Conservation (phyloP, 1,140 invertebrate genomes). For the Drosophila pandora region DNA sequence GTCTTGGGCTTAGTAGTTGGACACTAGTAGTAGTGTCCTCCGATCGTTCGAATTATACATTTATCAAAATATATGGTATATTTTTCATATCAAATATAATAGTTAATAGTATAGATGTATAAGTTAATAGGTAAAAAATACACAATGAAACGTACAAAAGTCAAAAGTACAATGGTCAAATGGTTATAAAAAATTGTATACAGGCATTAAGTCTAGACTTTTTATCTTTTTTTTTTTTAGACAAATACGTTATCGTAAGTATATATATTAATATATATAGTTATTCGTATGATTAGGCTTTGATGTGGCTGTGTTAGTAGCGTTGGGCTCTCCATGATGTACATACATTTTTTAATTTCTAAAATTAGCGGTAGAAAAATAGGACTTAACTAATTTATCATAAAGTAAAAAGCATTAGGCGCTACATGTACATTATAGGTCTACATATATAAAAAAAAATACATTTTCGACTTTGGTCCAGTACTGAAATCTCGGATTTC, state of each 20-base stretch:
- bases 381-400: constrained; percentile 44
- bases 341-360: constrained; percentile 31
- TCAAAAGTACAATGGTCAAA: constrained; percentile 60
- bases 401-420: constrained; percentile 65
- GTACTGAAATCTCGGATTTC: constrained; percentile 80
- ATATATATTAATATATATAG: constrained; percentile 16
- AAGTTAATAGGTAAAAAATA: constrained; percentile 55
- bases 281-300: constrained; percentile 32
- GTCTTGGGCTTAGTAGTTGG: constrained; percentile 28
- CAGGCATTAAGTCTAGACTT: constrained; percentile 7
- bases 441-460: constrained; percentile 68
- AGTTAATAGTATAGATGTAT: constrained; percentile 11
- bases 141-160: constrained; percentile 44
- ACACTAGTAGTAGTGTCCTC: constrained; percentile 5
- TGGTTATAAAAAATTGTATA: constrained; percentile 33
- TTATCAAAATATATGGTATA: constrained; percentile 54
- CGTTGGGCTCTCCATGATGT: constrained; percentile 32
- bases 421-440: constrained; percentile 21
- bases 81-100: constrained; percentile 36
- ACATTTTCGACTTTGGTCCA: constrained; percentile 79
- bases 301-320: constrained; percentile 54
- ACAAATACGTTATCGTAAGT: constrained; percentile 3
- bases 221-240: background rate
- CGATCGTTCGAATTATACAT: constrained; percentile 25
- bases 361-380: constrained; percentile 65